Conservation (phyloP, 2,113 vertebrate species). For the Cnemophilus loriae region DNA sequence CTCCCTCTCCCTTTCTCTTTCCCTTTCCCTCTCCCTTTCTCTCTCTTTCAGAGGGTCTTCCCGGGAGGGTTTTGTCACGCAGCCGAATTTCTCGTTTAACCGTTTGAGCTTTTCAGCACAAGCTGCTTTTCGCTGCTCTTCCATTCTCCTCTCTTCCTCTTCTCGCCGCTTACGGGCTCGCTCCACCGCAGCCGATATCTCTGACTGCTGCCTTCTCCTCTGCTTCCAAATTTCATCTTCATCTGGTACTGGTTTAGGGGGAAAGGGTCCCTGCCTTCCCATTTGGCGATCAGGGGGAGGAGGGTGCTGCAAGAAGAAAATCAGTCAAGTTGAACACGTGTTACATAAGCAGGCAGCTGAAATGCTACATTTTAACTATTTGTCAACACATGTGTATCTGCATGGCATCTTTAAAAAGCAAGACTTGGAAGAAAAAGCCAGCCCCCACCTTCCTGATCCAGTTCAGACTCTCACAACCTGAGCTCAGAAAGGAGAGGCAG, state of each 20-base stretch:
- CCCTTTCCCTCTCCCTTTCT: constrained; percentile 46
- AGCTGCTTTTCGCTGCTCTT: constrained; percentile 93
- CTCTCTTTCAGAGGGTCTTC: constrained; percentile 71
- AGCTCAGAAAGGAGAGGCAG: background rate
- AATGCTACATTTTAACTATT: background rate
- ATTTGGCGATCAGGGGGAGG: constrained; percentile 73
- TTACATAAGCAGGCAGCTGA: background rate
- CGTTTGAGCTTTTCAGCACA: constrained; percentile 96
- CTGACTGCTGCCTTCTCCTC: constrained; percentile 88
- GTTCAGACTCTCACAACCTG: background rate
- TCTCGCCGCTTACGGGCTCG: constrained; percentile 90
- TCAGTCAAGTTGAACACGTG: background rate
- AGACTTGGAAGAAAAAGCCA: background rate
- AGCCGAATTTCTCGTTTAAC: constrained; percentile 92
- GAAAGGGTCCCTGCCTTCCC: constrained; percentile 70
- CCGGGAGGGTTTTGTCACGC: constrained; percentile 70
- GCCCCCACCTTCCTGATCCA: background rate
- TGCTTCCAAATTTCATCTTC: constrained; percentile 97
- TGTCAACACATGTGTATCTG: background rate
- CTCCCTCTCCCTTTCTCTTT: constrained; percentile 26
- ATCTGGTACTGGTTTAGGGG: constrained; percentile 76
- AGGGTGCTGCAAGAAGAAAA: constrained; percentile 69
- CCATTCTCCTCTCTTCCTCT: constrained; percentile 96
- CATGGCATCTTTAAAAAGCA: background rate
- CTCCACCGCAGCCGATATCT: constrained; percentile 92